Conservation (phyloP, 2,797 vertebrate species). For the Paramormyrops hopkinsi region DNA sequence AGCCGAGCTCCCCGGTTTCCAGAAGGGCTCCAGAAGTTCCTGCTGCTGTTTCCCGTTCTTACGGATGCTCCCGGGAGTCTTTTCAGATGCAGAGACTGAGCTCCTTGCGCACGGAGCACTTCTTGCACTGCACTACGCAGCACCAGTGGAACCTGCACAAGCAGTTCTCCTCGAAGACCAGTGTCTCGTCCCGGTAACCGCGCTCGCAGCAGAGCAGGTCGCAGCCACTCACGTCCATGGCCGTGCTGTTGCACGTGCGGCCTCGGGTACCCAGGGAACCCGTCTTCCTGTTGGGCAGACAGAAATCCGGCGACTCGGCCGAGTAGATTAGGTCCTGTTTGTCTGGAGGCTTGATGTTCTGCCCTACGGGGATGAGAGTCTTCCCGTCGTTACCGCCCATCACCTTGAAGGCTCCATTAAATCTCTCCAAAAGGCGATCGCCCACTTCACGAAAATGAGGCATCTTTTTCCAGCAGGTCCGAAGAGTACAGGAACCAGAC, state of each 20-base stretch:
- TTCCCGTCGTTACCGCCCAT: constrained; percentile 96
- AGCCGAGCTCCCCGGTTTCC: background rate
- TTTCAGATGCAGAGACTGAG: constrained; percentile 71
- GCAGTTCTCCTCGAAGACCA: constrained; percentile 93
- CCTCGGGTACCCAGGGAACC: constrained; percentile 87
- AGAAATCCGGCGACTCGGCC: constrained; percentile 93
- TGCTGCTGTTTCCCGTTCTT: background rate
- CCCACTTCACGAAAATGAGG: constrained; percentile 93
- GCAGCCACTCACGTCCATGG: constrained; percentile 90
- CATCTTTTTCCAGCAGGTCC: constrained; percentile 98
- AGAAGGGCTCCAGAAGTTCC: background rate
- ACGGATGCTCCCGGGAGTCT: background rate
- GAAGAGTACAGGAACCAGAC: constrained; percentile 88
- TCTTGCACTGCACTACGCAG: constrained; percentile 95
- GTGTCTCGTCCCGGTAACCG: constrained; percentile 80
- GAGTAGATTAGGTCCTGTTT: constrained; percentile 93
- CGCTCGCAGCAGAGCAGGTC: constrained; percentile 91
- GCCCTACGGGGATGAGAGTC: constrained; percentile 86
- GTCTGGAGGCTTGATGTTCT: constrained; percentile 90
- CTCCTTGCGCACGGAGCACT: constrained; percentile 84
- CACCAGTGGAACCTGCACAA: constrained; percentile 98
- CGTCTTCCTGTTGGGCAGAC: constrained; percentile 86
- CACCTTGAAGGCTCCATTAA: constrained; percentile 93
- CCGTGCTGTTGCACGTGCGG: constrained; percentile 88
- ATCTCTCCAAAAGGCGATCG: constrained; percentile 83